Evolutionary conservation across 2,113 vertebrate genomes (phyloP).

Genomic region (Coreoperca whiteheadi): DNA sequence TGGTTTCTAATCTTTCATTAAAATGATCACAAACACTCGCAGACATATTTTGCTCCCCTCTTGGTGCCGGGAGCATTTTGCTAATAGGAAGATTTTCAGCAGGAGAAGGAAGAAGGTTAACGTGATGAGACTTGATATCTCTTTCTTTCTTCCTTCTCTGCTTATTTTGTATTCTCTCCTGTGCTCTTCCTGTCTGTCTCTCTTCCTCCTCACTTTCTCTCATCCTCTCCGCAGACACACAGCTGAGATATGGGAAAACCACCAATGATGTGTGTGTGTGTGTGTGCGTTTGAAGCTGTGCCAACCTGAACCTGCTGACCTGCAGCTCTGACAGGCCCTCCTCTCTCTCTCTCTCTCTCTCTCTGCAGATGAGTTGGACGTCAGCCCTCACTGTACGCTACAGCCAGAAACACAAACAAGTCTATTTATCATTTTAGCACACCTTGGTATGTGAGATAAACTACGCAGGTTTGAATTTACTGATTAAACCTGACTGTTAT

Average conservation of each 20-base stretch:
- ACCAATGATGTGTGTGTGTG: constrained; percentile 23
- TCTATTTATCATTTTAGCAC: not conserved
- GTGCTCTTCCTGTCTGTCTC: constrained; percentile 23
- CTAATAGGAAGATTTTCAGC: not conserved
- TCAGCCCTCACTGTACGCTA: not conserved
- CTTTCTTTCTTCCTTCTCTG: not conserved
- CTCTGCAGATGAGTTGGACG: constrained; percentile 31
- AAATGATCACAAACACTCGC: not conserved
- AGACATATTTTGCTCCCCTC: not conserved
- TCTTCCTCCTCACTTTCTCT: constrained; percentile 26
- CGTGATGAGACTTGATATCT: not conserved
- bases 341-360: not conserved
- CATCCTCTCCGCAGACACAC: constrained; percentile 35
- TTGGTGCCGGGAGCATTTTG: not conserved
- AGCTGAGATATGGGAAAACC: constrained; percentile 28
- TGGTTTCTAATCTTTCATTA: not conserved
- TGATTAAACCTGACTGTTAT: not conserved
- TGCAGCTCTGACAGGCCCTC: constrained; percentile 18
- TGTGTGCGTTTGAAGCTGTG: constrained; percentile 28
- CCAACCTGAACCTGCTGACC: constrained; percentile 61
- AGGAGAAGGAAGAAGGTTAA: not conserved
- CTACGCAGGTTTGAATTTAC: no score
- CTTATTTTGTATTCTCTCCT: constrained; percentile 32
- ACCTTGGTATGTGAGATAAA: not conserved
- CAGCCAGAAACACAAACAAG: not conserved